phyloP scores from a whole-genome alignment of 2,888 invertebrate species.

The Colostygia pectinataria region DNA sequence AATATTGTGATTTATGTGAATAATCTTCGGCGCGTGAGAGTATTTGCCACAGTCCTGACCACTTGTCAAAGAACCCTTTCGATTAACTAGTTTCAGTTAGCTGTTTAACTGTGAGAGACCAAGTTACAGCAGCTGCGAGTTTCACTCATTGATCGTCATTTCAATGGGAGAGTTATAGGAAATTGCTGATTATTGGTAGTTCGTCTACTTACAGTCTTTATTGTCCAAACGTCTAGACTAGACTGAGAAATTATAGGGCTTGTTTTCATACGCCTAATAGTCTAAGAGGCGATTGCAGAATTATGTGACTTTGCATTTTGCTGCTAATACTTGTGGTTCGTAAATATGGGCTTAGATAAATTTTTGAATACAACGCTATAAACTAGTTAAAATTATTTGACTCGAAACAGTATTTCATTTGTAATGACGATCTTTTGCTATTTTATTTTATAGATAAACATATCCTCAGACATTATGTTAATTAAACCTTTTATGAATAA shows the following conservation, averaged over 20 bases:
- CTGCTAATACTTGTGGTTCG: too few species aligned
- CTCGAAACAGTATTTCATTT: too few species aligned
- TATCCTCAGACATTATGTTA: too few species aligned
- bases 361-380: too few species aligned
- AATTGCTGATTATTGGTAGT: constrained; percentile 48
- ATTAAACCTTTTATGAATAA: too few species aligned
- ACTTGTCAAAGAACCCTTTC: constrained; percentile 15
- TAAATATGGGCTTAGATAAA: too few species aligned
- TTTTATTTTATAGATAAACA: too few species aligned
- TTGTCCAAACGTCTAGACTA: constrained; percentile 58
- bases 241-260: constrained; percentile 40
- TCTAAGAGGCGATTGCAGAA: constrained; percentile 54
- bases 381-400: too few species aligned
- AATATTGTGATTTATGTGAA: constrained; percentile 74
- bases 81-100: background rate
- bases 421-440: too few species aligned
- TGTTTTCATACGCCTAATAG: constrained; percentile 47
- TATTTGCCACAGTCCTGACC: constrained; percentile 13
- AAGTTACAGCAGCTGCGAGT: constrained; percentile 55
- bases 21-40: constrained; percentile 51
- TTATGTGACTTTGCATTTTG: constrained; percentile 29
- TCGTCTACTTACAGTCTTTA: constrained; percentile 62
- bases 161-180: constrained; percentile 70
- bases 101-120: background rate
- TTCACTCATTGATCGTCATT: constrained; percentile 71